Base-by-base conservation (phyloP, 1,140 invertebrate species). In the Bombus confusus region DNA sequence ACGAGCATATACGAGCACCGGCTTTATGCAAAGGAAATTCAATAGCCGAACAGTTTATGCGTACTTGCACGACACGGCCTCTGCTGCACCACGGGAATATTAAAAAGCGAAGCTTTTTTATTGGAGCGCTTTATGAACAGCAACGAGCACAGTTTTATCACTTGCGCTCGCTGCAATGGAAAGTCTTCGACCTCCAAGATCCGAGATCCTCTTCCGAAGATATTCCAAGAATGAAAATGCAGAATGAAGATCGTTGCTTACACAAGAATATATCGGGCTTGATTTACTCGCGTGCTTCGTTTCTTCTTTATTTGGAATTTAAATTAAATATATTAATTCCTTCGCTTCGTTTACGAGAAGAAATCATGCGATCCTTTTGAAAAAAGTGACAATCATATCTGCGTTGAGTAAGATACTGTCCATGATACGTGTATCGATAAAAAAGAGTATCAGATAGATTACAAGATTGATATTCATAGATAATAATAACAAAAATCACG, bases 81-180 rank as follows among this genome's bases (percentile, higher is more conserved):
- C 57, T 73, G 47, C 37, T 37, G 86, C 82, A 76, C 76, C 84
- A 78, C 76, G 72, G 76, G 80, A 91, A 92, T 93, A 93, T 93
- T 93, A 93, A 91, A 93, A 93, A 92, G 28, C 86, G 87, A 89
- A 87, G 85, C 82, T 84, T 86, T 92, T 92, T 93, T 93, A 93
- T 93, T 92, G 89, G 78, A 75, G 79, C 83, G 87, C 75, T 93
- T 91, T 93, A 93, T 88, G 86, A 84, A 90, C 85, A 69, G 86
- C 74, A 91, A 86, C 83, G 71, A 41, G 68, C 74, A 73, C 80
- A 71, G 74, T 89, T 89, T 89, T 88, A 88, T 85, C 76, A 87
- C 85, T 83, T 66, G 78, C 83, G 37, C 43, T n/a, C 83, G n/a
- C 28, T 41, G 72, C 37, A 57, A 81, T n/a, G 39, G 39, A 31